Percentiles rank a stretch among this genome's conserved stretches.
phyloP scores from a whole-genome alignment of 2,888 invertebrate genomes.

The Charanyca ferruginea region DNA sequence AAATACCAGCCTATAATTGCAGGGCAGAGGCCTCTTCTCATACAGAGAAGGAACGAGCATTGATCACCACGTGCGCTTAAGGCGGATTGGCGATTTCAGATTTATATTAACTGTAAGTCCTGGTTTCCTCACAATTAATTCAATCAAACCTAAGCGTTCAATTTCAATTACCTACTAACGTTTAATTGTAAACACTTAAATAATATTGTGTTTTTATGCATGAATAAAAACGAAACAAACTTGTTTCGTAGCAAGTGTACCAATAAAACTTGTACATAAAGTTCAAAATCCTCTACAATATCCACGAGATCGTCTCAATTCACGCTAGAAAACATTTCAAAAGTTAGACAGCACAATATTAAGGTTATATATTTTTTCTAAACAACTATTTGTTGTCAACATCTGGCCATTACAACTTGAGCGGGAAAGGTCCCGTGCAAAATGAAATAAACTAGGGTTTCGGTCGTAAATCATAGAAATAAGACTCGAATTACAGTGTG shows the following conservation, averaged over 20 bases:
- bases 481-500: conserved; percentile 28
- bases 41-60: too few species aligned
- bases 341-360: conserved; percentile 11
- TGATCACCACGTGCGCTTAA: too few species aligned
- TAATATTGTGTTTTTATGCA: conserved; percentile 2
- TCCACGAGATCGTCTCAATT: background rate
- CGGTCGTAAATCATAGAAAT: conserved; percentile 50
- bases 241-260: background rate
- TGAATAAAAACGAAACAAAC: background rate
- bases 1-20: too few species aligned
- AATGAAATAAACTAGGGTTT: conserved; percentile 32
- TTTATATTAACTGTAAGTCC: too few species aligned
- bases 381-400: conserved; percentile 34
- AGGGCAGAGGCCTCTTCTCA: too few species aligned
- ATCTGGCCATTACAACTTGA: conserved; percentile 36
- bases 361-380: conserved; percentile 17
- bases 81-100: too few species aligned
- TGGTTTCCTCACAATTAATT: too few species aligned
- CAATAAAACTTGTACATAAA: background rate
- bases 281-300: background rate
- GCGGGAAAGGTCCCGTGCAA: conserved; percentile 23
- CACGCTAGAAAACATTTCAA: conserved; percentile 11
- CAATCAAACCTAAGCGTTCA: too few species aligned
- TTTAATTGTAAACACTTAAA: background rate
- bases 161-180: background rate